A percentile compares a stretch with the other conserved stretches of the same genome.
Evolutionary conservation across 1,140 invertebrate species (phyloP).

Genomic region (Tetranychus urticae): DNA sequence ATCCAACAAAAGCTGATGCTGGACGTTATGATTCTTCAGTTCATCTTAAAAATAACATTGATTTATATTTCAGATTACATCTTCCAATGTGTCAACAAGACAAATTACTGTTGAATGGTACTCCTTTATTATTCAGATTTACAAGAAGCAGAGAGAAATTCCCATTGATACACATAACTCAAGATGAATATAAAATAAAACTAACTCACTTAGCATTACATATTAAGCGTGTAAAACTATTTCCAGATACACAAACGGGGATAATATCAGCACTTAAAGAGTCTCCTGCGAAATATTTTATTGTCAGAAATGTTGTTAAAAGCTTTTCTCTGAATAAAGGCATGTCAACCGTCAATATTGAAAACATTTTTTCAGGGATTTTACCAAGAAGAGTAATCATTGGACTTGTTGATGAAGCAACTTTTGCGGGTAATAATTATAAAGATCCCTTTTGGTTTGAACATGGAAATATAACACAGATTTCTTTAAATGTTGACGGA

Average conservation of each 20-base stretch:
- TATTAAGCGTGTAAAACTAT: background rate
- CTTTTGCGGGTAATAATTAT: background rate
- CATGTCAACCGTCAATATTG: background rate
- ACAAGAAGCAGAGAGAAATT: background rate
- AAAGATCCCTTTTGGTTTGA: background rate
- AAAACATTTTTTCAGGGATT: background rate
- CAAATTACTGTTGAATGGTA: background rate
- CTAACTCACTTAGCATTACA: background rate
- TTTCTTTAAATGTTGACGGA: background rate
- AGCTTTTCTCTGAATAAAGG: background rate
- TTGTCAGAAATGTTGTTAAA: background rate
- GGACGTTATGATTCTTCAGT: too few species aligned
- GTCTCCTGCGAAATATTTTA: background rate
- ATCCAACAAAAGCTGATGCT: background rate
- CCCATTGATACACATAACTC: background rate
- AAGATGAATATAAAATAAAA: background rate
- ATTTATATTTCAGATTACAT: background rate
- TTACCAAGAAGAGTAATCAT: background rate
- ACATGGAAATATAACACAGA: background rate
- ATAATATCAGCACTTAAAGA: background rate
- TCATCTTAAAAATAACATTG: background rate
- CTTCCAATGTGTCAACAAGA: background rate
- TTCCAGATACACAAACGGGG: background rate
- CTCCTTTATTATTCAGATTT: background rate
- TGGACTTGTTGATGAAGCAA: background rate